A percentile compares a stretch with the other conserved stretches of the same genome.
These are phyloP conservation scores for Ochlodes sylvanus DNA, from an alignment of 2,888 invertebrate genomes.

Conservation along the genomic window DNA sequence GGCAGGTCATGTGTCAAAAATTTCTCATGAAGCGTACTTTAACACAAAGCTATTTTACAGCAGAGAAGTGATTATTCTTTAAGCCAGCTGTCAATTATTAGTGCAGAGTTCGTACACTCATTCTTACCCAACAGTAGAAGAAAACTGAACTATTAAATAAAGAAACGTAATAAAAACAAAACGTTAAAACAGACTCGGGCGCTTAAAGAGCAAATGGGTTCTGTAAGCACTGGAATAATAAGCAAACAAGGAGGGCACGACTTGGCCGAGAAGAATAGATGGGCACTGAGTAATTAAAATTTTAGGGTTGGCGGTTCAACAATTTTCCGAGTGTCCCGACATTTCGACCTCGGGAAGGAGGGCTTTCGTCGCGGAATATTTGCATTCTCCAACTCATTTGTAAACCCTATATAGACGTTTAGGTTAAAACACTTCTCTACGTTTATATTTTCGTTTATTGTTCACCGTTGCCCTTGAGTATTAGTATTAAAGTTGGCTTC, in stretches of 20 bases:
- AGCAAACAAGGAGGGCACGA: constrained; percentile 19
- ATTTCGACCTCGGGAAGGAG: constrained; percentile 50
- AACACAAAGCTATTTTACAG: no score
- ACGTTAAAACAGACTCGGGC: constrained; percentile 15
- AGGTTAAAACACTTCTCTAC: not conserved
- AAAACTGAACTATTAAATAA: not conserved
- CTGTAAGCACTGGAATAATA: constrained; percentile 27
- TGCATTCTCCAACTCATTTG: constrained; percentile 45
- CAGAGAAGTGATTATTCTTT: no score
- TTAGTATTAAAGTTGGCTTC: no score
- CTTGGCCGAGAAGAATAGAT: constrained; percentile 50
- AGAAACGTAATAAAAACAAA: constrained; percentile 7
- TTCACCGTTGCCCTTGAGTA: no score
- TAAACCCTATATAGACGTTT: constrained; percentile 14
- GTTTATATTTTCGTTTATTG: no score
- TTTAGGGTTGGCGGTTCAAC: constrained; percentile 54
- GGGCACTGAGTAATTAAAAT: constrained; percentile 64
- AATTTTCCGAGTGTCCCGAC: constrained; percentile 51
- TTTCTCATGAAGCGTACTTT: no score
- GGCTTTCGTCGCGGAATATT: constrained; percentile 46
- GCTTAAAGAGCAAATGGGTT: constrained; percentile 19
- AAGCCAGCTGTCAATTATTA: no score
- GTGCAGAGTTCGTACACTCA: no score
- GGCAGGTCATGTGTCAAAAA: no score
- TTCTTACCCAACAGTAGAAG: not conserved